Evolutionary conservation across 2,888 invertebrate genomes (phyloP).

Genomic region (Sminthurinus aureus): DNA sequence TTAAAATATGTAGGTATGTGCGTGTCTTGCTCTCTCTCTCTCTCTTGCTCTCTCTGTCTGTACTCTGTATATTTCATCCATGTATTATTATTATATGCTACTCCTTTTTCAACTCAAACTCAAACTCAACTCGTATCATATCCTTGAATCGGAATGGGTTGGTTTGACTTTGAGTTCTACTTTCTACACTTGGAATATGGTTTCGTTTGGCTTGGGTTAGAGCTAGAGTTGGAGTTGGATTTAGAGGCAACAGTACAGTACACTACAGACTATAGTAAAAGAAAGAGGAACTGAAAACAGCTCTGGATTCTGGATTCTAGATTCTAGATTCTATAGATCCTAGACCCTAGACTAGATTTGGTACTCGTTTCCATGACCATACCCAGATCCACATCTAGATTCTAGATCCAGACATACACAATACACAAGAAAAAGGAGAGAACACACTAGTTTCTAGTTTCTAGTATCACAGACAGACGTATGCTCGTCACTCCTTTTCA

Average conservation of each 20-base stretch:
- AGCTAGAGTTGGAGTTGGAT: neutral
- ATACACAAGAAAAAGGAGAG: neutral
- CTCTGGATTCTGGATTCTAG: neutral
- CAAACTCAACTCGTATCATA: no score
- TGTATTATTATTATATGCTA: no score
- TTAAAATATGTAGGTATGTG: neutral
- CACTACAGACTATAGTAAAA: neutral
- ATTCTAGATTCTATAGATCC: neutral
- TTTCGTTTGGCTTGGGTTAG: no score
- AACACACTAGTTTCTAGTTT: no score
- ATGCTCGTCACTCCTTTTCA: neutral
- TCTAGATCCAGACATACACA: neutral
- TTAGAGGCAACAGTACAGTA: neutral
- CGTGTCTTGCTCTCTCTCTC: neutral
- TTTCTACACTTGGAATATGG: no score
- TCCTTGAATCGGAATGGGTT: no score
- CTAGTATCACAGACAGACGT: neutral
- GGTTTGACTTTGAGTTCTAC: no score
- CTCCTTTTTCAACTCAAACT: neutral
- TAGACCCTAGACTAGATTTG: neutral
- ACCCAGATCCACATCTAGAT: neutral
- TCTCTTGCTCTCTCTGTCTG: neutral
- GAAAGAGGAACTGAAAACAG: neutral
- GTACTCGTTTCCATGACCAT: conserved; percentile 14
- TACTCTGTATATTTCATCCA: neutral